Evolutionary conservation across 2,113 vertebrate genomes (phyloP), one percentile per base, ranked within the genome.

Genomic region (Proteles cristata): DNA sequence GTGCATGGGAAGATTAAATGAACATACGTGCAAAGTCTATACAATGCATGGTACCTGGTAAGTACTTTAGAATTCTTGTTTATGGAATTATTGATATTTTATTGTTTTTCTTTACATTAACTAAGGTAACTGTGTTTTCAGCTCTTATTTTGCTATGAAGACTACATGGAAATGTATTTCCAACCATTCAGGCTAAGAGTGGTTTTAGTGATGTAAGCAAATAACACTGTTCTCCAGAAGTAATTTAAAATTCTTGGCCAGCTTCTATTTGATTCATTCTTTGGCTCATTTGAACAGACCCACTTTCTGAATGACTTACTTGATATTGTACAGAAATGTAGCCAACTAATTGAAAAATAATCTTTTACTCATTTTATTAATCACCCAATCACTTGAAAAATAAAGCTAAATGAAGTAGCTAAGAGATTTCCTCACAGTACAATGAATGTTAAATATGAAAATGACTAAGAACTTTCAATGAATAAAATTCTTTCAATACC

Each of bases 281-380:
- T 55, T 55, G 26, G 35, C 23, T 90, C 16, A 68, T 84, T 55
- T 66, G 35, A 68, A 68, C 4, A 65, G n/a, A n/a, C 15, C 65
- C 21, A 48, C 43, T 84, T 76, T 81, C 85, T 35, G 25, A 79
- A 77, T 79, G 61, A 48, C 69, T 84, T 90, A 45, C 45, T 85
- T 79, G 45, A 31, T 39, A 58, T 33, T 77, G 5, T 79, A 48
- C 66, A 68, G 12, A 90, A 66, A 61, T 77, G 35, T 31, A 45
- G 69, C 16, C 15, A 76, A 73, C 61, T 61, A 61, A 90, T 23
- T 74, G 14, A 84, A 83, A 93, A 53, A 83, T 66, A 55, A 74
- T 55, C n/a, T 53, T 68, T 28, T 90, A 35, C 48, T 94, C 39
- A 81, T 68, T 90, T 90, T 90, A 85, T 77, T 90, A 77, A 28